A percentile compares a stretch with the other conserved stretches of the same genome.
Conservation (phyloP, 1,140 invertebrate species). For the Scaptomyza pallida region DNA sequence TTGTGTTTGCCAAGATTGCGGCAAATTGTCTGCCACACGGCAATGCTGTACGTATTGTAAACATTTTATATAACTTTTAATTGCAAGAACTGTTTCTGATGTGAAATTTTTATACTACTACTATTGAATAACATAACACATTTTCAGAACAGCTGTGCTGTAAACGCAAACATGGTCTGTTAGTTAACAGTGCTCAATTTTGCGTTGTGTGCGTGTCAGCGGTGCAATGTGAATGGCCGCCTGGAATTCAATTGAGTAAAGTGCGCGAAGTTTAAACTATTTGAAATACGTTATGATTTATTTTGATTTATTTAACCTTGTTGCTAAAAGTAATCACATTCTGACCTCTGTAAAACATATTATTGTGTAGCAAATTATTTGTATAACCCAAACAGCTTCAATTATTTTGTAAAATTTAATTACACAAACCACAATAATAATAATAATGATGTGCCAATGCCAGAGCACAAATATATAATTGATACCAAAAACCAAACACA, state of each 20-base stretch:
- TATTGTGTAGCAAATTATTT: too few species aligned
- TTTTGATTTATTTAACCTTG: too few species aligned
- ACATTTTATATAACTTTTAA: conserved; percentile 39
- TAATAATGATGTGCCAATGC: background rate
- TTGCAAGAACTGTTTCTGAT: conserved; percentile 10
- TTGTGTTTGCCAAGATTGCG: conserved; percentile 8
- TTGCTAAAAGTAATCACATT: too few species aligned
- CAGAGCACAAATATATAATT: conserved; percentile 10
- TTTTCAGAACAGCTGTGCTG: conserved; percentile 36
- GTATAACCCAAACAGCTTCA: background rate
- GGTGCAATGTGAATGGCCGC: background rate
- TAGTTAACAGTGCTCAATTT: background rate
- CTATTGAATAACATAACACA: conserved; percentile 47
- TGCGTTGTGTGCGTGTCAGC: background rate
- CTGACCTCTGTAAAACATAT: too few species aligned
- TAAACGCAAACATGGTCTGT: conserved; percentile 1
- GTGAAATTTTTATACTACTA: conserved; percentile 9
- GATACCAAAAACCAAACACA: conserved; percentile 19
- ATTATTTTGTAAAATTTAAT: background rate
- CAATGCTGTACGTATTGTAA: conserved; percentile 43
- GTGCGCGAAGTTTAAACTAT: background rate
- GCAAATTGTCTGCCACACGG: conserved; percentile 43
- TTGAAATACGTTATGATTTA: too few species aligned
- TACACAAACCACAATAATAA: background rate
- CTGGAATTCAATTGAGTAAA: background rate